Base-by-base conservation (phyloP, 2,113 vertebrate genomes). In the Clinocottus analis region DNA sequence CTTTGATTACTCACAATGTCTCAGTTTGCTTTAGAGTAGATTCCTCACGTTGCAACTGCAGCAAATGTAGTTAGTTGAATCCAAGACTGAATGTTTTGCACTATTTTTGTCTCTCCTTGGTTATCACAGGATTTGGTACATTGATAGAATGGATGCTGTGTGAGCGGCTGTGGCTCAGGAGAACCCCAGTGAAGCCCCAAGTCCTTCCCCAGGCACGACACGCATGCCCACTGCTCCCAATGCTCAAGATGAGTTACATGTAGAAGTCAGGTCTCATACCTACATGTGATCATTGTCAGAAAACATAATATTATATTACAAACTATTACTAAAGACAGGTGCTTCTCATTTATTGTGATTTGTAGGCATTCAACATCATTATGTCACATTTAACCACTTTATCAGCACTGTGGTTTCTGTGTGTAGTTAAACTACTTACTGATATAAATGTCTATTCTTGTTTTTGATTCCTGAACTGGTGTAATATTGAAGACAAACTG, bases 1-100 rank as follows among this genome's bases (percentile, higher is more conserved):
- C 17, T 45, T 69, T 72, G 13, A 67, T 76, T 78, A 21, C 49
- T 43, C 21, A 68, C 12, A 79, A 51, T 41, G 64, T 86, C 51
- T 75, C 21, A 72, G 51, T 72, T 73, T 75, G 27, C 19, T 72
- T 82, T 41, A 60, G 10, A 64, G 39, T 60, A 17, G 35, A 27
- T 14, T 45, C 5, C 47, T 68, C 49, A 23, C 2, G 17, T 77
- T 76, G 17, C 71, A 71, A 10, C 41, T 35, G 58, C 31, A 66
- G 14, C 27, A 11, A 53, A 59, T 64, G 14, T 33, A 59, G 66
- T 67, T 41, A 47, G 45, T 7, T 65, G 8, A 78, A 64, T 69
- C 33, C 10, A 27, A 35, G 9, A 27, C 21, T 13, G 21, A 31
- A 55, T 49, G 23, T 19, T 75, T 79, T 37, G 58, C 23, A 39